Evolutionary conservation across 35 echinoderm and acorn worm species (phyloP).

Genomic region (Holothuria glaberrima): DNA sequence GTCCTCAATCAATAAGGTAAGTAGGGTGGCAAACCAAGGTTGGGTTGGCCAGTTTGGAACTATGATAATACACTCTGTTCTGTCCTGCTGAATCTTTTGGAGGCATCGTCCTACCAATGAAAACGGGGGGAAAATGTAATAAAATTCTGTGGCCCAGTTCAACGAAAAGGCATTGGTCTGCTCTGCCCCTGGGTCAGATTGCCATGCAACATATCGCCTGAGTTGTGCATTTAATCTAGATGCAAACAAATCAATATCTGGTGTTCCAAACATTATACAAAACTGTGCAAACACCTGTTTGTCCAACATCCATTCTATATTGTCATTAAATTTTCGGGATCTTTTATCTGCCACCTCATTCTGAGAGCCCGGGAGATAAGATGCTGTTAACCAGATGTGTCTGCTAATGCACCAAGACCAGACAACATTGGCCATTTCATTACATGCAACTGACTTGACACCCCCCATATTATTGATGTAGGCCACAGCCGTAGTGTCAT

Average conservation of each 20-base stretch:
- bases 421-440: slow-evolving; percentile 30
- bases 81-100: too few relatives aligned
- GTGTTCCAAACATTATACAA: not conserved
- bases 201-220: too few relatives aligned
- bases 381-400: slow-evolving; percentile 24
- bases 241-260: slow-evolving; percentile 67
- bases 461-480: slow-evolving; percentile 81
- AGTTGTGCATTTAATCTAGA: too few relatives aligned
- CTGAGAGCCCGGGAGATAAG: slow-evolving; percentile 21
- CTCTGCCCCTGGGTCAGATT: slow-evolving; percentile 62
- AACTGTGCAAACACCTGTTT: slow-evolving; percentile 47
- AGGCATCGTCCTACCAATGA: too few relatives aligned
- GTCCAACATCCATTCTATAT: too few relatives aligned
- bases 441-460: slow-evolving; percentile 64
- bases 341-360: slow-evolving; percentile 51
- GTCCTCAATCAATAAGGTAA: not conserved
- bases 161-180: slow-evolving; percentile 47
- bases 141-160: too few relatives aligned
- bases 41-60: slow-evolving; percentile 37
- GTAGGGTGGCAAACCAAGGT: not conserved
- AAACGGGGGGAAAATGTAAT: too few relatives aligned
- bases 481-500: slow-evolving; percentile 72
- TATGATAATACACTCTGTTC: too few relatives aligned
- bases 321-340: slow-evolving; percentile 43
- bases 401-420: slow-evolving; percentile 34